Base-by-base conservation (phyloP, 2,113 vertebrate species). In the Pseudorhombus dupliciocellatus region DNA sequence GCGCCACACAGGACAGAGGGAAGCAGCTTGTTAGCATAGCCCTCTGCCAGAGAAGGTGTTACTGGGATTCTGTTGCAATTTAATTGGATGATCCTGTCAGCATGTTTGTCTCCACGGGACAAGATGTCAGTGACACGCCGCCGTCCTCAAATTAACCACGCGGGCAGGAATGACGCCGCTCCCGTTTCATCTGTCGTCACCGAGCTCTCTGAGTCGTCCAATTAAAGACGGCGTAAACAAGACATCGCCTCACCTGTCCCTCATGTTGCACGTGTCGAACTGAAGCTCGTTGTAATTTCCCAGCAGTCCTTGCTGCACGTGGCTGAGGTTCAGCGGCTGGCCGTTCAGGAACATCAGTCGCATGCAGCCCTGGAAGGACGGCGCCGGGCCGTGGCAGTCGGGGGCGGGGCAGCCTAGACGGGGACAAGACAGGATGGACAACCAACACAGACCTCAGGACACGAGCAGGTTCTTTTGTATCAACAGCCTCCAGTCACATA, bases 301-400 rank as follows among this genome's bases (percentile, higher is more conserved):
- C 92, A 97, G 93, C 83, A 93, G 83, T 44, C 97, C 95, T 92
- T 96, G 96, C 90, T 98, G 97, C 74, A 98, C 95, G 42, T 91
- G 94, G 89, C 94, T 93, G 83, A 98, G 94, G 89, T 98, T 95
- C 82, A 95, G 92, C 48, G 95, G 95, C 89, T 97, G 96, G 91
- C 95, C 94, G 95, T 98, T 96, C 93, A 98, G 95, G 91, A 94
- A 93, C 80, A 99, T 94, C 92, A 98, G 96, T 62, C 94, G 95
- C 94, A 98, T 94, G 78, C 98, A 99, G 34, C 98, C 98, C 94
- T 98, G 98, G 91, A 99, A 98, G 86, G 93, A 93, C 64, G 92
- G 91, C 75, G 93, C 91, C 21, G 93, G 93, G 91, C 92, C 93
- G 89, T 94, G 94, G 86, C 96, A 98, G 87, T 92, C 93, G 48